phyloP scores from a whole-genome alignment of 2,888 invertebrate genomes.

The Xylota sylvarum region DNA sequence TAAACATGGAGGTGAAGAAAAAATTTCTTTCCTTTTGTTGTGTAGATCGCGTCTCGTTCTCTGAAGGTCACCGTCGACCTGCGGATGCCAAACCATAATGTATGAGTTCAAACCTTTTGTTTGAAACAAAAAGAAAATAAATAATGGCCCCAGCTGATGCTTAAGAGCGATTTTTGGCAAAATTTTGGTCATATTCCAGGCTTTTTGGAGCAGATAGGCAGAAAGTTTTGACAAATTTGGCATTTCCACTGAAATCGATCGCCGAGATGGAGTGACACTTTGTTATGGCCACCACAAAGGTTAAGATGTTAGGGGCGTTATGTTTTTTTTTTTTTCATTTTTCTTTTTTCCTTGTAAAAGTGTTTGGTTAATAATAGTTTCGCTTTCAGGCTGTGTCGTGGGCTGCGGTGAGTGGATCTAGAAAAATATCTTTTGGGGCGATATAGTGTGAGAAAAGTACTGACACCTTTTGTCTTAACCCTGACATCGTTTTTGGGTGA shows the following conservation, averaged over 20 bases:
- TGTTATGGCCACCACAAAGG: slow-evolving; percentile 10
- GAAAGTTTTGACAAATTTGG: slow-evolving; percentile 9
- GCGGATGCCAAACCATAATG: slow-evolving; percentile 9
- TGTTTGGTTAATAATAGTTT: slow-evolving; percentile 6
- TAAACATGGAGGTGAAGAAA: not conserved
- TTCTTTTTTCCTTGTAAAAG: not conserved
- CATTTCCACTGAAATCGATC: not conserved
- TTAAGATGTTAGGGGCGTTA: slow-evolving; percentile 27
- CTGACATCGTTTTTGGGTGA: slow-evolving; percentile 30
- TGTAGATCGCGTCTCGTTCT: slow-evolving; percentile 7
- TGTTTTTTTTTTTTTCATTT: not conserved
- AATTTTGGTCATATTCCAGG: not conserved
- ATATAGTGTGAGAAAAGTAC: slow-evolving; percentile 10
- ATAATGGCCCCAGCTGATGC: not conserved
- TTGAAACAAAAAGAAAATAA: not conserved
- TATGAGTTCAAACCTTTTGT: slow-evolving; percentile 1
- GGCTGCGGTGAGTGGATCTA: slow-evolving; percentile 12
- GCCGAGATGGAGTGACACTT: not conserved
- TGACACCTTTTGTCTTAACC: slow-evolving; percentile 25
- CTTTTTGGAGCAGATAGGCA: slow-evolving; percentile 11
- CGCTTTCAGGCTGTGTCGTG: slow-evolving; percentile 1
- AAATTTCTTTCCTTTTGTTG: slow-evolving; percentile 12
- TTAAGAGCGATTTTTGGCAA: slow-evolving; percentile 4
- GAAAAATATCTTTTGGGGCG: slow-evolving; percentile 17
- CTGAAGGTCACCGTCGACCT: slow-evolving; percentile 13